Percentiles rank a stretch among this genome's conserved stretches.
Conservation (phyloP, 2,113 vertebrate genomes). For the Clinocottus analis region DNA sequence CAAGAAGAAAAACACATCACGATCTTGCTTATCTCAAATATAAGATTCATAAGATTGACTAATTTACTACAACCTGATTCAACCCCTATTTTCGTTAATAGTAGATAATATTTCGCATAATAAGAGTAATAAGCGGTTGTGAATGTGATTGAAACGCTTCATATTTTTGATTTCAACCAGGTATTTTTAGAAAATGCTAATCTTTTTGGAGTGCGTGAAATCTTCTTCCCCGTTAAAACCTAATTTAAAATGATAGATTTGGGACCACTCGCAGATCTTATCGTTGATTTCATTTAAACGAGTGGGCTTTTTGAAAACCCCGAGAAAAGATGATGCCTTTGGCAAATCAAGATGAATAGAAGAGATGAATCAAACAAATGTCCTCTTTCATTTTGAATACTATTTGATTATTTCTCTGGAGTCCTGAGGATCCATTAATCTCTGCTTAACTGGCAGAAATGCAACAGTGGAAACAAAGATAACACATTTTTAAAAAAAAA, state of each 20-base stretch:
- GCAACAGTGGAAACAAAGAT: not conserved
- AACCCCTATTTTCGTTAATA: too few relatives aligned
- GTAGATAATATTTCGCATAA: not conserved
- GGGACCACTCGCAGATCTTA: not conserved
- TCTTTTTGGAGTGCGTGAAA: not conserved
- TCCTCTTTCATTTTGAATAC: not conserved
- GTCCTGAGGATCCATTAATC: conserved; percentile 4
- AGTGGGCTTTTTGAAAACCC: not conserved
- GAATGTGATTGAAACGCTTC: not conserved
- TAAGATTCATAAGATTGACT: not conserved
- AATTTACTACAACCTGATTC: not conserved
- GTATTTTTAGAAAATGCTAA: not conserved
- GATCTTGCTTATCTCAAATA: not conserved
- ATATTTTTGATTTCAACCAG: not conserved
- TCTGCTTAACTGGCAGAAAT: not conserved
- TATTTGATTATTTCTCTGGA: conserved; percentile 2
- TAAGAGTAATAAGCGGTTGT: not conserved
- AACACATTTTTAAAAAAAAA: not conserved
- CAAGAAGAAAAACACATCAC: not conserved
- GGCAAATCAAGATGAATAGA: conserved; percentile 8
- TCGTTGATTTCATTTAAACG: not conserved
- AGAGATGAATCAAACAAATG: not conserved
- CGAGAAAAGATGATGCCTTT: not conserved
- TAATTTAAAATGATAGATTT: not conserved
- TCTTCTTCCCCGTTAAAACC: not conserved